Evolutionary conservation across 2,113 vertebrate genomes (phyloP).

Genomic region (Aix galericulata): DNA sequence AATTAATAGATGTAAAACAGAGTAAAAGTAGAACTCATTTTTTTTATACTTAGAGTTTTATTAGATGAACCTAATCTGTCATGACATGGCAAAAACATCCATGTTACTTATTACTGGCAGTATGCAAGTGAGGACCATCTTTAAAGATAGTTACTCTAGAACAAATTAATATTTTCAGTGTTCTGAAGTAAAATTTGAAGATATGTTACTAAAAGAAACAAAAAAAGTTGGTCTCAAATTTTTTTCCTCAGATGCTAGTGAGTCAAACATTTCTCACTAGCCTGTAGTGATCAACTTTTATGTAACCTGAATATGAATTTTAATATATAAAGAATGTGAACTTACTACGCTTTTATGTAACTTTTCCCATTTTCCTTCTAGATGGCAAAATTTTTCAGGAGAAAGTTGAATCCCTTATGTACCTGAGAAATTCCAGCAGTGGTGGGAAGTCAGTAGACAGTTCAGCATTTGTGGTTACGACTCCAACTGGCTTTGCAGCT

Average conservation of each 20-base stretch:
- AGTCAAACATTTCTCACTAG: background rate
- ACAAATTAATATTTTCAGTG: background rate
- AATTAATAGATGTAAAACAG: background rate
- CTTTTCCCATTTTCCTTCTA: conserved; percentile 54
- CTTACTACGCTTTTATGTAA: background rate
- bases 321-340: background rate
- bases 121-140: background rate
- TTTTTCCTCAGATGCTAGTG: background rate
- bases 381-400: conserved; percentile 96
- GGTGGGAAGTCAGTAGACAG: conserved; percentile 83
- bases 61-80: background rate
- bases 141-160: background rate
- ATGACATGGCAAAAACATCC: background rate
- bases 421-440: conserved; percentile 86
- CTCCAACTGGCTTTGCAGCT: conserved; percentile 82
- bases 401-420: conserved; percentile 92
- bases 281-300: background rate
- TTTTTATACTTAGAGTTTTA: background rate
- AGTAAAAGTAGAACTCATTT: background rate
- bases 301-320: background rate
- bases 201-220: background rate
- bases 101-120: background rate
- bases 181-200: background rate
- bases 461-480: conserved; percentile 82
- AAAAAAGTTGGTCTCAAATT: background rate